These are phyloP conservation scores for Paramormyrops kingsleyae DNA, from an alignment of 2,113 vertebrate species.

Conservation along the genomic window DNA sequence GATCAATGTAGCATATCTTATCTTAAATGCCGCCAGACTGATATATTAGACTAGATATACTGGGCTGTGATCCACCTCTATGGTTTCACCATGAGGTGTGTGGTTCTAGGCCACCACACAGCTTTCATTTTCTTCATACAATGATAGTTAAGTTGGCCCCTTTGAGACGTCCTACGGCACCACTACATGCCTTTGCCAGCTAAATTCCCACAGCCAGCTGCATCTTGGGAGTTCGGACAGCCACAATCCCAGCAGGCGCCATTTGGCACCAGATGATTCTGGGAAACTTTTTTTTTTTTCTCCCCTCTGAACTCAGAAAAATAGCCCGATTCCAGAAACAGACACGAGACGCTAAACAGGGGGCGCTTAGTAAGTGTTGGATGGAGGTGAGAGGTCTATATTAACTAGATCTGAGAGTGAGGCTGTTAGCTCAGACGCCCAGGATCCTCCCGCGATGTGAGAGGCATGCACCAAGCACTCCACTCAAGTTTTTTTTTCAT, in stretches of 20 bases:
- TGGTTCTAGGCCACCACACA: background rate
- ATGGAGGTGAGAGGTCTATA: conserved; percentile 3
- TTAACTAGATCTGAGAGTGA: background rate
- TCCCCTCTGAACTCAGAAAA: background rate
- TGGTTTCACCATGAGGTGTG: background rate
- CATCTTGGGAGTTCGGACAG: background rate
- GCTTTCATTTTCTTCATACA: background rate
- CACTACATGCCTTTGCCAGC: background rate
- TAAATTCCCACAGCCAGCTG: background rate
- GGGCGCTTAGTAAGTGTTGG: background rate
- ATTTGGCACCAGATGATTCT: background rate
- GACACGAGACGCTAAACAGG: background rate
- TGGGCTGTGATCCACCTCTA: background rate
- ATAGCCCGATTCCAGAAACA: background rate
- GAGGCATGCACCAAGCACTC: background rate
- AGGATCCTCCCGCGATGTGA: background rate
- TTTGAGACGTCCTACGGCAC: background rate
- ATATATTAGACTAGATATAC: background rate
- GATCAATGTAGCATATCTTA: background rate
- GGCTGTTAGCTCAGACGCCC: background rate
- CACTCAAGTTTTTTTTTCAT: background rate
- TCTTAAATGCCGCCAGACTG: background rate
- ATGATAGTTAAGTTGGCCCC: background rate
- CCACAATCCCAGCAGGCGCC: background rate
- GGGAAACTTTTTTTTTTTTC: background rate